Conservation (phyloP, 2,888 invertebrate species). For the Ecliptopera silaceata region DNA sequence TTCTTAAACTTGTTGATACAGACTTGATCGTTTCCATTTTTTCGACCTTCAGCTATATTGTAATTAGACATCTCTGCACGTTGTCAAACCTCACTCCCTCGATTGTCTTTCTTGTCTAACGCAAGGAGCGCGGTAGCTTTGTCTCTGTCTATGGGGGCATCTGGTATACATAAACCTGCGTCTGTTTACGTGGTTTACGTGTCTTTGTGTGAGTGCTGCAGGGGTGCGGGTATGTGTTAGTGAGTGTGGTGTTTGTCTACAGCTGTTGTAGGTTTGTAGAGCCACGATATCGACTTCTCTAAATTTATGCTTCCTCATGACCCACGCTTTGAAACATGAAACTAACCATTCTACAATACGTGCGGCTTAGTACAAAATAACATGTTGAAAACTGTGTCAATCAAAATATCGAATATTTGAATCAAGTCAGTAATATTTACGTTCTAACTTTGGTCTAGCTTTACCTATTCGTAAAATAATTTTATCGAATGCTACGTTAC, state of each 20-base stretch:
- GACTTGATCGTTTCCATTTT: conserved; percentile 60
- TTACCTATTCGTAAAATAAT: conserved; percentile 35
- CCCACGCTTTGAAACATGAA: conserved; percentile 62
- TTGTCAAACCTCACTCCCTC: conserved; percentile 69
- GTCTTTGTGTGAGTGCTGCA: conserved; percentile 57
- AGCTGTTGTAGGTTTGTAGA: conserved; percentile 78
- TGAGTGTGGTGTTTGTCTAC: conserved; percentile 69
- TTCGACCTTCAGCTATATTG: conserved; percentile 74
- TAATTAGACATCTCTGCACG: conserved; percentile 76
- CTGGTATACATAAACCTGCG: conserved; percentile 80
- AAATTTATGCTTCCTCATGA: conserved; percentile 82
- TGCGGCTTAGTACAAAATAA: conserved; percentile 49
- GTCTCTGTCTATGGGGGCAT: conserved; percentile 79
- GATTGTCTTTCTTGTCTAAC: conserved; percentile 62
- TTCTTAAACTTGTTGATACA: conserved; percentile 39
- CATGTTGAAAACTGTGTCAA: conserved; percentile 53
- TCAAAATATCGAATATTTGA: conserved; percentile 37
- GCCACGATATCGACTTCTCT: conserved; percentile 69
- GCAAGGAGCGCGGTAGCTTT: conserved; percentile 52
- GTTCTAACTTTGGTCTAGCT: conserved; percentile 32
- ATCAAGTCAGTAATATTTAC: conserved; percentile 23
- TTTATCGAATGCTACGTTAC: conserved; percentile 39
- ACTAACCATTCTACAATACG: conserved; percentile 61
- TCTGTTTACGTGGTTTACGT: conserved; percentile 75
- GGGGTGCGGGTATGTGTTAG: conserved; percentile 74